phyloP scores from a whole-genome alignment of 2,113 vertebrate species.

The Aspiorhynchus laticeps region DNA sequence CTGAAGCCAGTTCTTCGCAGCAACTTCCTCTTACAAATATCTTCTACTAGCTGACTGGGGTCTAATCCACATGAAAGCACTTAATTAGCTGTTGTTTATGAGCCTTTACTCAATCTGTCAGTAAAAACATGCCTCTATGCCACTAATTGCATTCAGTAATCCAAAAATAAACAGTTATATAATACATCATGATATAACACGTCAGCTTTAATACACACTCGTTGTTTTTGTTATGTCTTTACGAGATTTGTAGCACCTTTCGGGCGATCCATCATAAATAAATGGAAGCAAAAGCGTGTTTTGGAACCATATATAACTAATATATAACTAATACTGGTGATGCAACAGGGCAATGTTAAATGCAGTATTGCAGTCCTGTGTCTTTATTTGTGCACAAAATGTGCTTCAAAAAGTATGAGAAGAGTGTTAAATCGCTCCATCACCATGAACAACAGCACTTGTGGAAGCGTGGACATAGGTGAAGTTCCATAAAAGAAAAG shows the following conservation, averaged over 20 bases:
- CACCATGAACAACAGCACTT: neutral
- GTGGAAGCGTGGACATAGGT: neutral
- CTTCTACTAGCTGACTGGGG: neutral
- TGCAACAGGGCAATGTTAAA: neutral
- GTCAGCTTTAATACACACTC: neutral
- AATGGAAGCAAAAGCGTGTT: neutral
- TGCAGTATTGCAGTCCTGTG: neutral
- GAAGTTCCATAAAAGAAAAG: neutral
- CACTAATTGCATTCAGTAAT: conserved; percentile 28
- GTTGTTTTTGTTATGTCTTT: conserved; percentile 6
- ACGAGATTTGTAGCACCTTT: neutral
- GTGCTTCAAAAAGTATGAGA: neutral
- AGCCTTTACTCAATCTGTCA: conserved; percentile 19
- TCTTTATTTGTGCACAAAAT: neutral
- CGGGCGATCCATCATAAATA: neutral
- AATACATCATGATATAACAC: conserved; percentile 31
- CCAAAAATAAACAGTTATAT: conserved; percentile 27
- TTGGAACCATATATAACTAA: neutral
- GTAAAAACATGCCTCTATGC: conserved; percentile 23
- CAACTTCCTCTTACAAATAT: neutral
- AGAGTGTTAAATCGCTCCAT: neutral
- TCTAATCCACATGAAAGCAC: conserved; percentile 39
- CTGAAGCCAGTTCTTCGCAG: neutral
- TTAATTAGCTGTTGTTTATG: conserved; percentile 21
- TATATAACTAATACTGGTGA: neutral